Percentiles rank a stretch among this genome's conserved stretches.
phyloP scores from a whole-genome alignment of 2,797 vertebrate species.

The Knipowitschia caucasica region DNA sequence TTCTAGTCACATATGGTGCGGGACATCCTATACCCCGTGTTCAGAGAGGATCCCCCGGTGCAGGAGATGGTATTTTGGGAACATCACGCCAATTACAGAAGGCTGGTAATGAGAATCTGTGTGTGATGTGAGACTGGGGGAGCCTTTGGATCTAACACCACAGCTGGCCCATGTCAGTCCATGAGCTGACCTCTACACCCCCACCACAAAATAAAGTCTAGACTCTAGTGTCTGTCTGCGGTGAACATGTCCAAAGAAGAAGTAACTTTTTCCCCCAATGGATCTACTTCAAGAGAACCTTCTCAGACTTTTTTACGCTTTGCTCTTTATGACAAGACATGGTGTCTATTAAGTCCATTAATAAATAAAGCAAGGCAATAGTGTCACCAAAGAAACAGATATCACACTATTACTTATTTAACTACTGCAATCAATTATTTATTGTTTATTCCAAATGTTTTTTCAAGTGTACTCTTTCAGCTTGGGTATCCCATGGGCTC shows the following conservation, averaged over 20 bases:
- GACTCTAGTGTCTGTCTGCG: slow-evolving; percentile 47
- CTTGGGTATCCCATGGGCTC: slow-evolving; percentile 61
- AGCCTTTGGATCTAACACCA: slow-evolving; percentile 61
- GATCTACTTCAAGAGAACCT: slow-evolving; percentile 53
- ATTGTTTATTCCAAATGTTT: slow-evolving; percentile 78
- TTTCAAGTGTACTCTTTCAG: slow-evolving; percentile 66
- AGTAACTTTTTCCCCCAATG: slow-evolving; percentile 59
- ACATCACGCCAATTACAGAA: slow-evolving; percentile 68
- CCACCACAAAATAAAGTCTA: slow-evolving; percentile 66
- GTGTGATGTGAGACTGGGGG: slow-evolving; percentile 43
- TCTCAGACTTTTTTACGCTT: slow-evolving; percentile 42
- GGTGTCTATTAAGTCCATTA: slow-evolving; percentile 72
- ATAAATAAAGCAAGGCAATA: slow-evolving; percentile 75
- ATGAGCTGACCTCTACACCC: slow-evolving; percentile 52
- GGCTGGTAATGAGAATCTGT: slow-evolving; percentile 46
- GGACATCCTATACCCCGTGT: slow-evolving; percentile 66
- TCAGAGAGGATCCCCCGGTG: slow-evolving; percentile 53
- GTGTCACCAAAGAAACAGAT: slow-evolving; percentile 76
- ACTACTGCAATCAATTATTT: slow-evolving; percentile 71
- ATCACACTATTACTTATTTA: slow-evolving; percentile 78
- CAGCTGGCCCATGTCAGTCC: slow-evolving; percentile 76
- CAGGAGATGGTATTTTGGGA: slow-evolving; percentile 65
- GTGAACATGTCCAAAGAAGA: slow-evolving; percentile 43
- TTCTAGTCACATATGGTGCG: slow-evolving; percentile 70
- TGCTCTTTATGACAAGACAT: slow-evolving; percentile 57